phyloP scores from a whole-genome alignment of 2,888 invertebrate species.

The Sthenelais limicola region DNA sequence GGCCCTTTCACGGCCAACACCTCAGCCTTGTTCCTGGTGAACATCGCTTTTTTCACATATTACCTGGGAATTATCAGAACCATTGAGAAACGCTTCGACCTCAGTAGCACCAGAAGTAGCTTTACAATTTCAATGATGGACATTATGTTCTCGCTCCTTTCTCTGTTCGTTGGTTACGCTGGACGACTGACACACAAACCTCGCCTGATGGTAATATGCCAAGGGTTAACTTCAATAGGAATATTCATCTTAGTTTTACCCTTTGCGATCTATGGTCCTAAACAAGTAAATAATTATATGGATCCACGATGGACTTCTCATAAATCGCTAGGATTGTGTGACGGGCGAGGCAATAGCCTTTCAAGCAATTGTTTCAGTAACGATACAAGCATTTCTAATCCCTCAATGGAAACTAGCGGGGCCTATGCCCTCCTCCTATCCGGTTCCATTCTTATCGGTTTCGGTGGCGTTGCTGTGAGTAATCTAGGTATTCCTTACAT shows the following conservation, averaged over 20 bases:
- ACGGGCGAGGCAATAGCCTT: not conserved
- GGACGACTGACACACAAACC: slow-evolving; percentile 50
- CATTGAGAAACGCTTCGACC: slow-evolving; percentile 51
- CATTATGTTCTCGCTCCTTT: slow-evolving; percentile 48
- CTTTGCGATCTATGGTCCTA: slow-evolving; percentile 18
- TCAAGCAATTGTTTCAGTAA: not conserved
- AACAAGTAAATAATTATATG: not conserved
- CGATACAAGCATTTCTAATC: not conserved
- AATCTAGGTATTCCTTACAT: slow-evolving; percentile 62
- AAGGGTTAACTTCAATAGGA: slow-evolving; percentile 5
- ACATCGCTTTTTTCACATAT: slow-evolving; percentile 26
- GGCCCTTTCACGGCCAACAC: slow-evolving; percentile 29
- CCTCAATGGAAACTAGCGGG: not conserved
- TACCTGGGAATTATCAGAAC: slow-evolving; percentile 49
- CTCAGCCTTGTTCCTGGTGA: slow-evolving; percentile 21
- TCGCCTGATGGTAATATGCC: slow-evolving; percentile 44
- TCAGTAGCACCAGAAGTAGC: slow-evolving; percentile 49
- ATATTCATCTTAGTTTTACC: slow-evolving; percentile 25
- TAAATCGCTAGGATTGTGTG: slow-evolving; percentile 20
- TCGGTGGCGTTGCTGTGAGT: slow-evolving; percentile 53
- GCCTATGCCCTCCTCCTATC: slow-evolving; percentile 13
- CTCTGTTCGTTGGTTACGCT: slow-evolving; percentile 52
- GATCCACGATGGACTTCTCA: too few relatives aligned
- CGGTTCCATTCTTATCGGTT: slow-evolving; percentile 43
- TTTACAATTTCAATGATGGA: slow-evolving; percentile 50